phyloP scores from a whole-genome alignment of 1,140 invertebrate genomes.

The Riptortus pedestris region DNA sequence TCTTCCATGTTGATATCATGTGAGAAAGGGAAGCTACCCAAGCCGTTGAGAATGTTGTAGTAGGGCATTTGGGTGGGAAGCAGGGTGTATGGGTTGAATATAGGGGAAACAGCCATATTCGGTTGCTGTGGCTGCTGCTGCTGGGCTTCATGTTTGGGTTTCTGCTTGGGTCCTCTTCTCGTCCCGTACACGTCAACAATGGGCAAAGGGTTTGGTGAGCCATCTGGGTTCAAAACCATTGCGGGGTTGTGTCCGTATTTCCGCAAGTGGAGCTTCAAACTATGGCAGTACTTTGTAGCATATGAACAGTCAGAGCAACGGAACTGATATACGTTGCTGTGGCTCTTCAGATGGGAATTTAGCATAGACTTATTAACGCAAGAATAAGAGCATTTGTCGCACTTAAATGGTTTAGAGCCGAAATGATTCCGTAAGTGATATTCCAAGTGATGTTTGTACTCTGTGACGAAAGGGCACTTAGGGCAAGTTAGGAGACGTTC shows the following conservation, averaged over 20 bases:
- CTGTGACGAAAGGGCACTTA: conserved; percentile 92
- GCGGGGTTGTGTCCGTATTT: conserved; percentile 87
- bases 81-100: conserved; percentile 26
- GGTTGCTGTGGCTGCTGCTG: conserved; percentile 16
- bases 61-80: conserved; percentile 30
- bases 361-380: conserved; percentile 99
- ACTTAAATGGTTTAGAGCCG: conserved; percentile 94
- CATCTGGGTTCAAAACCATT: conserved; percentile 76
- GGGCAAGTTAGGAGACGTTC: conserved; percentile 87
- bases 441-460: conserved; percentile 97
- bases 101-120: not conserved
- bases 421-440: conserved; percentile 94
- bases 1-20: conserved; percentile 21
- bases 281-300: conserved; percentile 96
- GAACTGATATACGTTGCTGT: conserved; percentile 94
- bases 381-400: conserved; percentile 77
- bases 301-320: conserved; percentile 91
- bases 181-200: conserved; percentile 87
- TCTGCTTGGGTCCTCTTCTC: conserved; percentile 69
- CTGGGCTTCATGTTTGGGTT: conserved; percentile 34
- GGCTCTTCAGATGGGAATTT: conserved; percentile 96
- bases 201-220: conserved; percentile 70
- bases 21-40: conserved; percentile 21
- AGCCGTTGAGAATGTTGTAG: conserved; percentile 28
- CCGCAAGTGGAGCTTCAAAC: conserved; percentile 85